A percentile compares a stretch with the other conserved stretches of the same genome.
Conservation (phyloP, 2,888 invertebrate species). For the Chromoteleia sp. region DNA sequence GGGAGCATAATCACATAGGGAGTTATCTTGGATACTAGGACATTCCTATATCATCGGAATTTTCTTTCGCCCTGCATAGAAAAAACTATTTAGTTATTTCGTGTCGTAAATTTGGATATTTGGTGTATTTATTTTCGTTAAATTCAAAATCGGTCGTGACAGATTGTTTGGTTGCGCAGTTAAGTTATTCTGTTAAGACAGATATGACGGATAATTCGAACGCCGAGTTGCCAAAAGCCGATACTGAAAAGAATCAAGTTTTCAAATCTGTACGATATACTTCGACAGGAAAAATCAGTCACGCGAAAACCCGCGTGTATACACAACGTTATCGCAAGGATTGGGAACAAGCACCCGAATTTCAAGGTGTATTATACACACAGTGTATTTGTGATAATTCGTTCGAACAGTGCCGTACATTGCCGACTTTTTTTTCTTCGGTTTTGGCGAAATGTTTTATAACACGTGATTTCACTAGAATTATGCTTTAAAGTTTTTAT, state of each 20-base stretch:
- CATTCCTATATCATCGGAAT: conserved; percentile 59
- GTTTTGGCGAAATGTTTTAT: too few species aligned
- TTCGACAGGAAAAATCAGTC: conserved; percentile 83
- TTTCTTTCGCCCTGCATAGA: conserved; percentile 67
- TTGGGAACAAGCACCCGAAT: conserved; percentile 87
- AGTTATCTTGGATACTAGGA: conserved; percentile 80
- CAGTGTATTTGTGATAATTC: neutral
- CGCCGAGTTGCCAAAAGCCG: neutral
- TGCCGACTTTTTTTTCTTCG: neutral
- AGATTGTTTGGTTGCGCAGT: neutral
- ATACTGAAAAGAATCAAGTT: neutral
- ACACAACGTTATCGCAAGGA: conserved; percentile 87
- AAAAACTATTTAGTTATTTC: conserved; percentile 82
- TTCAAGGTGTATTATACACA: conserved; percentile 85
- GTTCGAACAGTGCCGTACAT: neutral
- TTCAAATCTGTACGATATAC: conserved; percentile 74
- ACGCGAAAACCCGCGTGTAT: conserved; percentile 84
- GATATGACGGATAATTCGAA: neutral
- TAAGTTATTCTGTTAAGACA: too few species aligned
- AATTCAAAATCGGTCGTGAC: neutral
- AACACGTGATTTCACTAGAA: too few species aligned
- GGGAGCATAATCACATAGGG: conserved; percentile 71
- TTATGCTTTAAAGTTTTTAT: too few species aligned
- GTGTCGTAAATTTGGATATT: conserved; percentile 78
- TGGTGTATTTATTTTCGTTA: conserved; percentile 68